Percentiles rank a stretch among this genome's conserved stretches.
Conservation (phyloP, 2,797 vertebrate species). For the Vireo griseus region DNA sequence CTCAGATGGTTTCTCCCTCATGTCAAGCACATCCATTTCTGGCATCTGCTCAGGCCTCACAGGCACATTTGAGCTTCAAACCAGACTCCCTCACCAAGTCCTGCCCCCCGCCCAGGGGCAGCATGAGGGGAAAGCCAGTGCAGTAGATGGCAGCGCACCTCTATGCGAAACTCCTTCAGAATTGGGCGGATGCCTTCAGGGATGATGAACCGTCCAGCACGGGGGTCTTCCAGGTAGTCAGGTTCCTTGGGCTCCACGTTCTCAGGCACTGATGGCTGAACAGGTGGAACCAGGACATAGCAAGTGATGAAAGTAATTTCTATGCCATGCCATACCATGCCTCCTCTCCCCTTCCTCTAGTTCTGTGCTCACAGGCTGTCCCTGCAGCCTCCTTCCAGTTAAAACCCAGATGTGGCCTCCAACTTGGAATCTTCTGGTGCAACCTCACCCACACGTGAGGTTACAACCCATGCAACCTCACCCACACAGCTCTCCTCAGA, state of each 20-base stretch:
- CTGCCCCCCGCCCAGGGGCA: neutral
- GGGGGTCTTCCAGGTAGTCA: slow-evolving; percentile 66
- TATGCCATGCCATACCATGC: neutral
- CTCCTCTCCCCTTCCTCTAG: neutral
- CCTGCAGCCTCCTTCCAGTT: neutral
- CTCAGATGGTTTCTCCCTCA: neutral
- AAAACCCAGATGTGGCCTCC: neutral
- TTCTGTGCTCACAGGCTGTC: neutral
- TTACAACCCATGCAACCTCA: neutral
- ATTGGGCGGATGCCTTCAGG: slow-evolving; percentile 84
- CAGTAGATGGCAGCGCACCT: slow-evolving; percentile 71
- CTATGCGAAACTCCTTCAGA: slow-evolving; percentile 88
- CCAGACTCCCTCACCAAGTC: neutral
- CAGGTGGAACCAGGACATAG: neutral
- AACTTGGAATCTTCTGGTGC: neutral
- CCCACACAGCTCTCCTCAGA: neutral
- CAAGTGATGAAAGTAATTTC: neutral
- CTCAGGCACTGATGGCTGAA: slow-evolving; percentile 81
- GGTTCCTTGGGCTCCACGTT: slow-evolving; percentile 84
- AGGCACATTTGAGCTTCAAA: neutral
- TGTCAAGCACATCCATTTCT: neutral
- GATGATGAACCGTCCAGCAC: slow-evolving; percentile 77
- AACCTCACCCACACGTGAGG: no score
- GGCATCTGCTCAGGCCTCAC: neutral
- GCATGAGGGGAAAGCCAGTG: neutral